Base-by-base conservation (phyloP, 2,113 vertebrate species). In the Brachypteracias leptosomus region DNA sequence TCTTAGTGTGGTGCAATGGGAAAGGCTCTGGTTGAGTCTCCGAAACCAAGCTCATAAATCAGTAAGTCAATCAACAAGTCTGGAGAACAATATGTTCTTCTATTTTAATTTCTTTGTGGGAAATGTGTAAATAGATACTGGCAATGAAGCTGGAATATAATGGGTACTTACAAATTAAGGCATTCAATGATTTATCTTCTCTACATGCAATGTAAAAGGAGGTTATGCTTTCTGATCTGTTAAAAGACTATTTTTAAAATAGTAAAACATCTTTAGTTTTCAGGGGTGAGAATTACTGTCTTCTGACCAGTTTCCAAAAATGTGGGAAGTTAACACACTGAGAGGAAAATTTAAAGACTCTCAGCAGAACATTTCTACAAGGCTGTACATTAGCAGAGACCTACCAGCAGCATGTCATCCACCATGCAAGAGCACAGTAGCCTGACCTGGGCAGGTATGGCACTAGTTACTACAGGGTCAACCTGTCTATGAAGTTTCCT, bases 21-120 rank as follows among this genome's bases (percentile, higher is more conserved):
- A 90, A 84, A 94, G 92, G 77, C 88, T 95, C 90, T 96, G 90
- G 93, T 93, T 94, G 80, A 93, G 88, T 79, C 92, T 88, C 66
- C 81, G 93, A 97, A 94, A 95, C 76, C 94, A 95, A 96, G 84
- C 91, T 97, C 90, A 92, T 96, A 96, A 96, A 97, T 97, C 95
- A 96, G 78, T 57, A 96, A 97, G 89, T 95, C 96, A 96, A 81
- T 90, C 74, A 90, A 96, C 94, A 96, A 97, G 78, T 81, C 86
- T 97, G 51, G 90, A 89, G 94, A 96, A 95, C 96, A 94, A 92
- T 95, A 95, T 97, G 93, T 83, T 96, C 93, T 95, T 95, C 96
- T 96, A 89, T 96, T 90, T 97, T 97, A 95, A 97, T 83, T 96
- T 96, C 93, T 95, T 96, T 97, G 96, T 97, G 91, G 79, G 91